Conservation (phyloP, 2,113 vertebrate genomes). For the Triplophysa rosa region DNA sequence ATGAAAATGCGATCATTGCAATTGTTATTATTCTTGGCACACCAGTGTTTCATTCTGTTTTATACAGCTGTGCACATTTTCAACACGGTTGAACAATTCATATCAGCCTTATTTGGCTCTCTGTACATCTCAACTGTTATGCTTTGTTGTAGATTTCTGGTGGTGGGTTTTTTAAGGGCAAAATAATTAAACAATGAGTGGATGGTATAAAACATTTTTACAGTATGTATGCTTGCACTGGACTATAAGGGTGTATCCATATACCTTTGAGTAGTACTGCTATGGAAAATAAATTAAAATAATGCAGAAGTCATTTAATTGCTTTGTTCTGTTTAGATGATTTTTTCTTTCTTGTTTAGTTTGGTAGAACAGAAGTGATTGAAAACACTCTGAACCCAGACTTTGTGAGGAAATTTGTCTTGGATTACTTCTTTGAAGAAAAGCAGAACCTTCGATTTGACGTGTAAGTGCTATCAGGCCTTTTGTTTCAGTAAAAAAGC, state of each 20-base stretch:
- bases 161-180: background rate
- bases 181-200: background rate
- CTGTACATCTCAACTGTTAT: background rate
- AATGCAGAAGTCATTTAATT: background rate
- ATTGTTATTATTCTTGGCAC: background rate
- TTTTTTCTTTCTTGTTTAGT: conserved; percentile 69
- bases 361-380: conserved; percentile 92
- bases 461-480: conserved; percentile 79
- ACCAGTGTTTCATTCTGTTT: background rate
- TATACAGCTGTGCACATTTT: conserved; percentile 10
- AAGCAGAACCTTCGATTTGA: conserved; percentile 96
- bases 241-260: background rate
- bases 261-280: background rate
- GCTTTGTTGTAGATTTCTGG: background rate
- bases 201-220: background rate
- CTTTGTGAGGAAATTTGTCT: conserved; percentile 93
- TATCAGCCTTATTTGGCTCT: background rate
- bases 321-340: background rate
- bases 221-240: background rate
- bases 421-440: conserved; percentile 98
- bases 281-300: background rate
- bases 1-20: conserved; percentile 24
- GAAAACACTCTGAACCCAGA: conserved; percentile 96
- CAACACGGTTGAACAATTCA: background rate
- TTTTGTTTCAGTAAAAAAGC: background rate